Percentiles rank a stretch among this genome's conserved stretches.
Conservation (phyloP, 2,113 vertebrate species). For the Empidonax traillii region DNA sequence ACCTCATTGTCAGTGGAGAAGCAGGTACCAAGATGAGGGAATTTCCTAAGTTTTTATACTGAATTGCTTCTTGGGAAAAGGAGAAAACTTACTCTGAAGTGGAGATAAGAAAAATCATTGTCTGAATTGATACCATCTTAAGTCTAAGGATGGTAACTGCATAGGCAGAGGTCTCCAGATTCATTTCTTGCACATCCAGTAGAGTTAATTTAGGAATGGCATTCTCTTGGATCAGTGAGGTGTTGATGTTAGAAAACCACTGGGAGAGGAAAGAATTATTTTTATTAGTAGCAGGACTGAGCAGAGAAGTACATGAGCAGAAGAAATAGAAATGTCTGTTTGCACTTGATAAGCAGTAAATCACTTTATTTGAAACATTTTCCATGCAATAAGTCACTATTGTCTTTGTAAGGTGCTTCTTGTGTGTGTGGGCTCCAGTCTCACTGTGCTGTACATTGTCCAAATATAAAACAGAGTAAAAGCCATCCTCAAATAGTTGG, state of each 20-base stretch:
- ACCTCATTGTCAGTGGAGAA: neutral
- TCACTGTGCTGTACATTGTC: neutral
- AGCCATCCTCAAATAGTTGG: conserved; percentile 24
- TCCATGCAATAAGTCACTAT: neutral
- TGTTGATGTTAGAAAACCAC: conserved; percentile 20
- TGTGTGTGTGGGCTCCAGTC: neutral
- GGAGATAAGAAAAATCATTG: conserved; percentile 47
- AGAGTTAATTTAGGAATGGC: neutral
- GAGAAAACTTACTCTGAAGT: neutral
- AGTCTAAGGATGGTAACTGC: conserved; percentile 1
- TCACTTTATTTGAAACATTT: conserved; percentile 51
- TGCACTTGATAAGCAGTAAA: conserved; percentile 50
- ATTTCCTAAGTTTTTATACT: neutral
- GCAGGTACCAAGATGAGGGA: neutral
- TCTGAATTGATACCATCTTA: conserved; percentile 32
- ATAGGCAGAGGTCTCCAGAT: conserved; percentile 17
- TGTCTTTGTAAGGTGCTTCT: conserved; percentile 38
- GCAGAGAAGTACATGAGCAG: neutral
- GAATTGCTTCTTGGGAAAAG: neutral
- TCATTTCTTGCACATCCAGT: neutral
- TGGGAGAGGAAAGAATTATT: conserved; percentile 28
- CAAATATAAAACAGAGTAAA: conserved; percentile 41
- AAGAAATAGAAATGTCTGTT: conserved; percentile 49
- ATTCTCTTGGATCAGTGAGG: neutral
- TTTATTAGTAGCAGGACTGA: conserved; percentile 10